Base-by-base conservation (phyloP, 30 jellyfish, hydroid and myxozoan species). In the Aurelia aurita complex sp. Pacific region DNA sequence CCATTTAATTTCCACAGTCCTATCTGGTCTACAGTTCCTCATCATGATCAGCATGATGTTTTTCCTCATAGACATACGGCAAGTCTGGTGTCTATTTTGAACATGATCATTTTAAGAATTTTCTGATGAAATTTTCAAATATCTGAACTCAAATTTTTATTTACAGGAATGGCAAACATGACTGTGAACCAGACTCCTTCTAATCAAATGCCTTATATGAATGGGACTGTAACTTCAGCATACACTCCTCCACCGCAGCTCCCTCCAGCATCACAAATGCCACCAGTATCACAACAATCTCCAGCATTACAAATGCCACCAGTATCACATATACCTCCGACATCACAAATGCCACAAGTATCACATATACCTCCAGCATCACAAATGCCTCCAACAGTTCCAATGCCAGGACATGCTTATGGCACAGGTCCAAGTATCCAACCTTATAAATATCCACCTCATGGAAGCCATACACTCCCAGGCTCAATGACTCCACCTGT, bases 401-500 rank as follows among this genome's bases (percentile, higher is more conserved):
- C 62, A 29, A 42, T 12, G 10, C 16, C 87, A 12, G 62, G 18
- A n/a, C 38, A 23, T 61, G 34, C 55, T 15, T 77, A 77, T 62
- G 29, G 32, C 17, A 63, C 87, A 8, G 74, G 38, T 52, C 3
- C 35, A 11, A 29, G 63, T 29, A 65, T 75, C 18, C 77, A 43
- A 15, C 77, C 68, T 34, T 43, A 67, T n/a, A 57, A 14, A 16
- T 76, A 75, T 33, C 19, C 16, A 17, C 35, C 53, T 10, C 67
- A 79, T 50, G 73, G 89, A 6, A 69, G 80, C 12, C 73, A 64
- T 46, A 50, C 68, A 62, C 33, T 79, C 32, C 68, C 80, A 34
- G 89, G 89, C 33, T 79, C 80, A 36, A 79, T 64, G 80, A 79
- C 89, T 16, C 89, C 89, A 79, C 89, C 89, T n/a, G 73, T 65